Evolutionary conservation across 2,888 invertebrate genomes (phyloP).

Genomic region (Actias luna): DNA sequence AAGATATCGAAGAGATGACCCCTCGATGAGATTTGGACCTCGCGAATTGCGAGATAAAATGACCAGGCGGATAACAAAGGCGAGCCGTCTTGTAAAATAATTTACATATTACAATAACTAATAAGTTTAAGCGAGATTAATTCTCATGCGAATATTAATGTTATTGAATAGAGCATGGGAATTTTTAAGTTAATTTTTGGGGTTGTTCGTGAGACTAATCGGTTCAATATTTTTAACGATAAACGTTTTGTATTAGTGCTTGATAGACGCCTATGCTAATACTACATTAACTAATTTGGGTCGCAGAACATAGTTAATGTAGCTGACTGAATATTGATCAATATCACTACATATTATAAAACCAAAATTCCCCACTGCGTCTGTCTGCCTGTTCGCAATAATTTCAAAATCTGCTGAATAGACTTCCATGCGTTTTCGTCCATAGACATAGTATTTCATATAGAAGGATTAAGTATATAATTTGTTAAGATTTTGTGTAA

Average conservation of each 20-base stretch:
- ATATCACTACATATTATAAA: too few species aligned
- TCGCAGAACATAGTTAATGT: too few species aligned
- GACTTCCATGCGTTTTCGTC: too few species aligned
- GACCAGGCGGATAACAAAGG: slow-evolving; percentile 64
- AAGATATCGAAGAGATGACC: slow-evolving; percentile 72
- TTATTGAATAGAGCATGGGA: slow-evolving; percentile 35
- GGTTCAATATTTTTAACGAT: not conserved
- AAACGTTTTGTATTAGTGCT: not conserved
- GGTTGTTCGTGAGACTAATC: not conserved
- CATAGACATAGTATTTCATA: too few species aligned
- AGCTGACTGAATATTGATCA: too few species aligned
- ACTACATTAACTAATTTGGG: too few species aligned
- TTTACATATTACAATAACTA: slow-evolving; percentile 58
- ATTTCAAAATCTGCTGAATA: too few species aligned
- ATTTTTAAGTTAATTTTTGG: slow-evolving; percentile 22
- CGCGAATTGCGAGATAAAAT: slow-evolving; percentile 71
- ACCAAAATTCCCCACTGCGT: too few species aligned
- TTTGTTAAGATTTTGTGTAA: too few species aligned
- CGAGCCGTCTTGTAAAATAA: slow-evolving; percentile 39
- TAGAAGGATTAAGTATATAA: too few species aligned
- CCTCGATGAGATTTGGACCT: slow-evolving; percentile 55
- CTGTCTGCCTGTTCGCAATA: too few species aligned
- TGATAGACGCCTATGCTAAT: too few species aligned
- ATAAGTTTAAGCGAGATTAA: slow-evolving; percentile 31
- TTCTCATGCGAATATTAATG: slow-evolving; percentile 47